Conservation (phyloP, 1,140 invertebrate species). For the Bicyclus anynana region DNA sequence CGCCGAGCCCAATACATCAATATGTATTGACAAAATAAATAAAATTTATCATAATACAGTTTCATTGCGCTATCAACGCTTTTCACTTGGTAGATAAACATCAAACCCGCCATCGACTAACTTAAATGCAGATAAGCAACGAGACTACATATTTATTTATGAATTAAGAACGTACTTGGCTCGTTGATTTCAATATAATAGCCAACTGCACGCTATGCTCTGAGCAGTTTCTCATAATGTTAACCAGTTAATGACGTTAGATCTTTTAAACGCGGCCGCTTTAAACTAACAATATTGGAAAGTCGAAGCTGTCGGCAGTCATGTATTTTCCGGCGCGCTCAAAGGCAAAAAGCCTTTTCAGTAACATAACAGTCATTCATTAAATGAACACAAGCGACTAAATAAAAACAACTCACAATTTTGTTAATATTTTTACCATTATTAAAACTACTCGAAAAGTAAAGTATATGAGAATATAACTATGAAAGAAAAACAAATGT, state of each 20-base stretch:
- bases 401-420: too few species aligned
- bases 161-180: constrained; percentile 22
- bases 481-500: too few species aligned
- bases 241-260: constrained; percentile 24
- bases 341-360: constrained; percentile 11
- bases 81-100: not conserved
- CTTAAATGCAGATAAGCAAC: constrained; percentile 6
- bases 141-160: constrained; percentile 13
- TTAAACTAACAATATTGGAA: constrained; percentile 25
- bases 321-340: constrained; percentile 21
- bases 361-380: constrained; percentile 1
- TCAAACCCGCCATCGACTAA: not conserved
- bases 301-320: constrained; percentile 20
- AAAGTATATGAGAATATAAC: too few species aligned
- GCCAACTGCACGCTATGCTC: constrained; percentile 22
- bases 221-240: constrained; percentile 20
- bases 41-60: too few species aligned
- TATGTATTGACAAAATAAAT: too few species aligned
- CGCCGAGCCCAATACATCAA: too few species aligned
- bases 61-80: too few species aligned
- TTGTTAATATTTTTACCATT: too few species aligned
- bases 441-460: too few species aligned
- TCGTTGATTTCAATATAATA: constrained; percentile 28
- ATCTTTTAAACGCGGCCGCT: constrained; percentile 20
- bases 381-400: not conserved